A percentile compares a stretch with the other conserved stretches of the same genome.
phyloP scores from a whole-genome alignment of 2,113 vertebrate species.

The Corvus hawaiiensis region DNA sequence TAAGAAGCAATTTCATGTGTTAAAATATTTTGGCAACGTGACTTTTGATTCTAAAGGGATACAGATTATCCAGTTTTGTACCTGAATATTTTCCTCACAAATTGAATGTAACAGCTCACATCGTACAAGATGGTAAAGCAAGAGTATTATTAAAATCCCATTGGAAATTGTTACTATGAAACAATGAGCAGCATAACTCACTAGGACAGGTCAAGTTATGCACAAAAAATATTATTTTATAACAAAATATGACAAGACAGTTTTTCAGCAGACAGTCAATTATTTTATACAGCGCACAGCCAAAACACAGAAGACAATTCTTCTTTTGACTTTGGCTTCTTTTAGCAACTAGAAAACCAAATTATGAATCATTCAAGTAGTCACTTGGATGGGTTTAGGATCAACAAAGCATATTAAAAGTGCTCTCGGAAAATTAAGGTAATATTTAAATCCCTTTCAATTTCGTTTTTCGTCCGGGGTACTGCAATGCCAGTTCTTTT shows the following conservation, averaged over 20 bases:
- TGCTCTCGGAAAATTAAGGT: neutral
- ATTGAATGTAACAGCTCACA: conserved; percentile 66
- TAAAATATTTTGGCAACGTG: conserved; percentile 86
- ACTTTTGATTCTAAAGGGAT: conserved; percentile 76
- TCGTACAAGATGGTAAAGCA: conserved; percentile 47
- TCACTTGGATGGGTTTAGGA: neutral
- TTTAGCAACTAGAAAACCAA: neutral
- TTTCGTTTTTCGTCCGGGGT: fast-evolving
- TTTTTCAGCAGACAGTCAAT: conserved; percentile 63
- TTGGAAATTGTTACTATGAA: conserved; percentile 65
- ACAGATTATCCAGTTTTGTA: conserved; percentile 78
- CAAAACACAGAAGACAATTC: conserved; percentile 4
- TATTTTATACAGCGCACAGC: conserved; percentile 47
- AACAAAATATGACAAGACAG: conserved; percentile 61
- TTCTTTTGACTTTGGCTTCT: conserved; percentile 12
- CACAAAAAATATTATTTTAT: conserved; percentile 70
- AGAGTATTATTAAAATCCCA: conserved; percentile 67
- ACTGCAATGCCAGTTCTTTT: neutral
- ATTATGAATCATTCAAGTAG: neutral
- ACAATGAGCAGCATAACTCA: conserved; percentile 62
- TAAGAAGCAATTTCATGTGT: conserved; percentile 76
- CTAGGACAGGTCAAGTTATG: conserved; percentile 58
- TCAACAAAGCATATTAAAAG: neutral
- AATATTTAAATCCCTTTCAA: neutral
- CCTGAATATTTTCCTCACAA: conserved; percentile 76